A percentile compares a stretch with the other conserved stretches of the same genome.
These are phyloP conservation scores for Tachina fera DNA, from an alignment of 2,888 invertebrate species.

Conservation along the genomic window DNA sequence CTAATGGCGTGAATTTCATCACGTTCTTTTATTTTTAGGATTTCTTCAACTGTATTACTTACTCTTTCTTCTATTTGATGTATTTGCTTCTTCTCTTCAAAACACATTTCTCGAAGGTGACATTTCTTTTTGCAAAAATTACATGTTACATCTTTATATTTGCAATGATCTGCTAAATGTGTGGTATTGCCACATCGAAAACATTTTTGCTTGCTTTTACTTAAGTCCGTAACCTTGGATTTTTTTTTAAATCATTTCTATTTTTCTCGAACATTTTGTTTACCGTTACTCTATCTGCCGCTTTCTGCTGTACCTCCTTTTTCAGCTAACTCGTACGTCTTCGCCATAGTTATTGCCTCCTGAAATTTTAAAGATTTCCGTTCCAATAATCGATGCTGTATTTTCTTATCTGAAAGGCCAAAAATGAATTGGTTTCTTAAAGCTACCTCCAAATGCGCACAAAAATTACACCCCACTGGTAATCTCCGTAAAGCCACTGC, in stretches of 20 bases:
- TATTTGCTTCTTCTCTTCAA: constrained; percentile 29
- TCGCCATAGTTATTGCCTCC: constrained; percentile 47
- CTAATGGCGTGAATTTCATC: neutral
- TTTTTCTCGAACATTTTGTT: constrained; percentile 46
- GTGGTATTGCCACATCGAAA: constrained; percentile 44
- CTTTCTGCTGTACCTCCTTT: constrained; percentile 63
- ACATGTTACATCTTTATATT: constrained; percentile 32
- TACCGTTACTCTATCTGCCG: neutral
- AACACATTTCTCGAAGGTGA: constrained; percentile 41
- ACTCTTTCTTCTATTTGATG: constrained; percentile 22
- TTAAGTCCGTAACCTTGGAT: neutral
- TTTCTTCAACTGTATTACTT: constrained; percentile 10
- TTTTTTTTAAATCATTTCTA: constrained; percentile 1
- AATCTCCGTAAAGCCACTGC: constrained; percentile 26
- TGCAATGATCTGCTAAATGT: constrained; percentile 50
- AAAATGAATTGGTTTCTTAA: constrained; percentile 65
- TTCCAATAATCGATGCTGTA: constrained; percentile 58
- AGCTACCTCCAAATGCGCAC: constrained; percentile 49
- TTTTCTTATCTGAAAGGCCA: constrained; percentile 58
- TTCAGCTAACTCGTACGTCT: constrained; percentile 60
- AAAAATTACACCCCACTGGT: constrained; percentile 50
- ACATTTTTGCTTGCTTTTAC: constrained; percentile 15
- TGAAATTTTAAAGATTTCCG: constrained; percentile 47
- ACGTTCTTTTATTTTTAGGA: constrained; percentile 22
- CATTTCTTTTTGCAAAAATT: constrained; percentile 40